Conservation (phyloP, 1,140 invertebrate genomes). For the Drosophila baimaii region DNA sequence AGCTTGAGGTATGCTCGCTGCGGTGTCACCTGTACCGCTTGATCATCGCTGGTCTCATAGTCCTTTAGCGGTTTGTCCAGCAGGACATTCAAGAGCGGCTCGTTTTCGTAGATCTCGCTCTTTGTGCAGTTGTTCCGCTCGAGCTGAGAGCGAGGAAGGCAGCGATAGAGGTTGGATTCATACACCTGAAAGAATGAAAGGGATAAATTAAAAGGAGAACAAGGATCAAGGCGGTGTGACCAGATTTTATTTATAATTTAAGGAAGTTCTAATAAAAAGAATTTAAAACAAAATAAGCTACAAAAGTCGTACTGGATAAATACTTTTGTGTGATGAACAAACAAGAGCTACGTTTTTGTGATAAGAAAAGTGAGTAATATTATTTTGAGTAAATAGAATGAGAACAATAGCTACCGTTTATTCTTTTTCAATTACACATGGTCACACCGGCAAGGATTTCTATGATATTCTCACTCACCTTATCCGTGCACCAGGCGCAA, state of each 20-base stretch:
- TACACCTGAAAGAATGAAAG: constrained; percentile 46
- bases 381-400: background rate
- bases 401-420: no score
- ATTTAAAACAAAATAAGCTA: background rate
- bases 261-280: background rate
- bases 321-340: background rate
- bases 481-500: constrained; percentile 85
- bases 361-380: background rate
- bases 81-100: constrained; percentile 63
- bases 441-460: background rate
- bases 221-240: constrained; percentile 6
- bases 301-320: background rate
- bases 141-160: constrained; percentile 60
- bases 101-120: constrained; percentile 70
- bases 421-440: background rate
- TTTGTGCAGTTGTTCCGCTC: constrained; percentile 61
- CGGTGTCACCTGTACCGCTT: constrained; percentile 87
- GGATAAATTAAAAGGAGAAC: background rate
- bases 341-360: background rate
- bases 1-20: constrained; percentile 86
- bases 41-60: constrained; percentile 67
- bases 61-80: constrained; percentile 81
- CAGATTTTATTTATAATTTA: background rate
- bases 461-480: constrained; percentile 55
- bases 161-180: constrained; percentile 55